Base-by-base conservation (phyloP, 2,113 vertebrate species). In the Ctenodactylus gundi region DNA sequence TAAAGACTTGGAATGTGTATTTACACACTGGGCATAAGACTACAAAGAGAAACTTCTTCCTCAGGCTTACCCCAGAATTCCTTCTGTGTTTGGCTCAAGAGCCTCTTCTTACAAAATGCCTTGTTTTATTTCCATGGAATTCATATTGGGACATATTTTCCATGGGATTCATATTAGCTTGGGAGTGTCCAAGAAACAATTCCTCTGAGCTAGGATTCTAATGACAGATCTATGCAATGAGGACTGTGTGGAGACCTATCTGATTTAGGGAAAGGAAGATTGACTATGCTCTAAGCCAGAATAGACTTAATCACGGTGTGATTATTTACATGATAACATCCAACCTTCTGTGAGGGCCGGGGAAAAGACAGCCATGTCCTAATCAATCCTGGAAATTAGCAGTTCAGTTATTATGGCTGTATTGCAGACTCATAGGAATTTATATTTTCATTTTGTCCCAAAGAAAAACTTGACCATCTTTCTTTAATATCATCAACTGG, bases 401-500 rank as follows among this genome's bases (percentile, higher is more conserved):
- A 97, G 82, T 83, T 97, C 93, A 76, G 44, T 90, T 95, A 96
- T 93, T 81, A 88, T 78, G 86, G 85, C 81, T 95, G 82, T 91
- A 97, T 93, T 72, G 96, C 46, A 77, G 87, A 88, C 95, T 97
- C 96, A 93, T 60, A 97, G 80, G 84, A 97, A 97, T 97, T 97
- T 97, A 96, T 96, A 94, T 95, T 98, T 98, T 95, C 75, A 97
- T 97, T 98, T 97, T 95, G 97, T 97, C 76, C 95, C 81, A 94
- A 95, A 96, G 97, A 97, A 98, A 98, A 97, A 97, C 87, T 94
- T 98, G 97, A 98, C 98, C 97, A 97, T 98, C 97, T 98, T 98
- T 98, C 97, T 98, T 98, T 98, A 98, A 98, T 90, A 95, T 97
- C 97, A 98, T 98, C 98, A 98, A 97, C 97, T 95, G 97, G 96